These are phyloP conservation scores for Colius striatus DNA, from an alignment of 2,113 vertebrate species.

Conservation along the genomic window DNA sequence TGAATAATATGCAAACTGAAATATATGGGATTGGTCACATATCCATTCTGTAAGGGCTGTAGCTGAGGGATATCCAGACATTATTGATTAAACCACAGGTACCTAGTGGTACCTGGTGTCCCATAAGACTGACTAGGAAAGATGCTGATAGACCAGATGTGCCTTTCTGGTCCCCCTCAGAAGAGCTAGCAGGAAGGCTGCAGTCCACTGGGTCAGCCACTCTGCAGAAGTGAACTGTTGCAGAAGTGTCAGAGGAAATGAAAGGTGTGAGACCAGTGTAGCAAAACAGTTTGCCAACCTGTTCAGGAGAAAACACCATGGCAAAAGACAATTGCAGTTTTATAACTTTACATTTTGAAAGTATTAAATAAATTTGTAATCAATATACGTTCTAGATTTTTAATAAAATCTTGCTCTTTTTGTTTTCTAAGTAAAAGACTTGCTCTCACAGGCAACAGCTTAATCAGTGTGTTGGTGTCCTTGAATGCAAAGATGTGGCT, in stretches of 20 bases:
- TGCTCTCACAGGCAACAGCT: not conserved
- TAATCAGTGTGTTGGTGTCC: not conserved
- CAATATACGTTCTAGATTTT: not conserved
- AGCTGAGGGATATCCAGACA: not conserved
- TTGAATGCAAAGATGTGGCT: not conserved
- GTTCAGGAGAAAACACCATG: not conserved
- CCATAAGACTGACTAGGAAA: not conserved
- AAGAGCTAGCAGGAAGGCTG: not conserved
- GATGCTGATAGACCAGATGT: not conserved
- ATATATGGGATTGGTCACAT: fast-evolving
- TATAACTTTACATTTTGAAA: not conserved
- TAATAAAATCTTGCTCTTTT: not conserved
- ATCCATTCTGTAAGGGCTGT: not conserved
- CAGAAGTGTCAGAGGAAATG: not conserved
- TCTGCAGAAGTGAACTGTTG: not conserved
- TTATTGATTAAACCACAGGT: not conserved
- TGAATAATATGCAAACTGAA: not conserved
- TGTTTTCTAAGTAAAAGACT: not conserved
- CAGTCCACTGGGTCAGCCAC: not conserved
- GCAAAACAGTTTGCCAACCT: not conserved
- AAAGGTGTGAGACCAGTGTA: not conserved
- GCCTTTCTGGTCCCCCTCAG: not conserved
- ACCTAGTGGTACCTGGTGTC: not conserved
- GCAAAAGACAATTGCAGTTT: not conserved
- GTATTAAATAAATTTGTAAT: not conserved